These are phyloP conservation scores for Cheumatopsyche charites DNA, from an alignment of 1,140 invertebrate genomes.

Conservation along the genomic window DNA sequence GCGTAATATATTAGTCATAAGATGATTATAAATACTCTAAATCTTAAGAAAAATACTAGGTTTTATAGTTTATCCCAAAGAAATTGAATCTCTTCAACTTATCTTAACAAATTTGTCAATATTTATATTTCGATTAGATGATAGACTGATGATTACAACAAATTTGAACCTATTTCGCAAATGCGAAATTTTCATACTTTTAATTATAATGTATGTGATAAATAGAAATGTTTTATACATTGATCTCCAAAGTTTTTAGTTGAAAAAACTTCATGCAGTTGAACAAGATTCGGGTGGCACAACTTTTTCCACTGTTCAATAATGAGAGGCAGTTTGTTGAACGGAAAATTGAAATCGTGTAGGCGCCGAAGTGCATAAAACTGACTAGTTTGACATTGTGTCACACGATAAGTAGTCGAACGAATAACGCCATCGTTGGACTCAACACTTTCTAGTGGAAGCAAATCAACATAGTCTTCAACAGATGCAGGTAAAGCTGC, in stretches of 20 bases:
- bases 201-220: neutral
- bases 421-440: constrained; percentile 53
- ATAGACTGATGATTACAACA: neutral
- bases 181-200: constrained; percentile 22
- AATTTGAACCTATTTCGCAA: neutral
- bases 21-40: neutral
- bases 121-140: too few species aligned
- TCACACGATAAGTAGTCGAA: constrained; percentile 79
- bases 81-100: too few species aligned
- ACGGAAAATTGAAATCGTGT: constrained; percentile 81
- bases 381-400: constrained; percentile 85
- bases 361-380: constrained; percentile 87
- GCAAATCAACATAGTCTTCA: constrained; percentile 88
- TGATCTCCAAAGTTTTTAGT: constrained; percentile 95
- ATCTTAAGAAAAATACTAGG: too few species aligned
- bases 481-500: constrained; percentile 82
- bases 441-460: constrained; percentile 73
- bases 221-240: constrained; percentile 69
- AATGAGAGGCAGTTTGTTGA: constrained; percentile 82
- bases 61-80: too few species aligned
- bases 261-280: constrained; percentile 90
- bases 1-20: neutral
- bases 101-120: too few species aligned
- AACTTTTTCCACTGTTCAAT: constrained; percentile 95
- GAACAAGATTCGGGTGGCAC: constrained; percentile 91